Evolutionary conservation across 2,113 vertebrate genomes (phyloP).

Genomic region (Camelus bactrianus): DNA sequence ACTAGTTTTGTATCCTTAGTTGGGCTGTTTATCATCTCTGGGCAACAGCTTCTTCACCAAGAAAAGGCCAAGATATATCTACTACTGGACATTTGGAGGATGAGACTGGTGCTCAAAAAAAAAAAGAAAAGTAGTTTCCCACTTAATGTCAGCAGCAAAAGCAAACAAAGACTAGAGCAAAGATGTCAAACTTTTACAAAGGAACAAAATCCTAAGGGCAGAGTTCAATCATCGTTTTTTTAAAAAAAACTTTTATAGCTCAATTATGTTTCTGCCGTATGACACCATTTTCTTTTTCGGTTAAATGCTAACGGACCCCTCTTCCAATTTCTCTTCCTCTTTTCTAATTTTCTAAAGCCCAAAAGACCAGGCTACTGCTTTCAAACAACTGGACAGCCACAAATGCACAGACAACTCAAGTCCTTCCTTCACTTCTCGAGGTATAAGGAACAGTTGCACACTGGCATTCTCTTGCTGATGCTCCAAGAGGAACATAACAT

Average conservation of each 20-base stretch:
- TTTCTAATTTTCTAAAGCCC: no score
- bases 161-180: neutral
- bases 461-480: neutral
- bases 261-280: neutral
- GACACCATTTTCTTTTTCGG: neutral
- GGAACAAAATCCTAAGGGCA: neutral
- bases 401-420: accelerated
- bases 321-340: no score
- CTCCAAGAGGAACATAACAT: neutral
- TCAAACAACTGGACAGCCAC: neutral
- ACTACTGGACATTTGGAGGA: neutral
- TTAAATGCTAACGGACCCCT: neutral
- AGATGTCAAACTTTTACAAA: neutral
- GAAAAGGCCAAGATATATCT: no score
- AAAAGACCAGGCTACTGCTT: no score
- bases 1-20: no score
- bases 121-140: neutral
- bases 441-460: accelerated
- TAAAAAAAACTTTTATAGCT: neutral
- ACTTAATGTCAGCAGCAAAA: neutral
- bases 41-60: no score
- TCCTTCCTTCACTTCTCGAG: neutral
- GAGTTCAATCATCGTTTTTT: neutral
- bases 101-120: no score
- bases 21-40: no score